These are phyloP conservation scores for Bradypodion ventrale DNA, from an alignment of 2,797 vertebrate species.

Conservation along the genomic window DNA sequence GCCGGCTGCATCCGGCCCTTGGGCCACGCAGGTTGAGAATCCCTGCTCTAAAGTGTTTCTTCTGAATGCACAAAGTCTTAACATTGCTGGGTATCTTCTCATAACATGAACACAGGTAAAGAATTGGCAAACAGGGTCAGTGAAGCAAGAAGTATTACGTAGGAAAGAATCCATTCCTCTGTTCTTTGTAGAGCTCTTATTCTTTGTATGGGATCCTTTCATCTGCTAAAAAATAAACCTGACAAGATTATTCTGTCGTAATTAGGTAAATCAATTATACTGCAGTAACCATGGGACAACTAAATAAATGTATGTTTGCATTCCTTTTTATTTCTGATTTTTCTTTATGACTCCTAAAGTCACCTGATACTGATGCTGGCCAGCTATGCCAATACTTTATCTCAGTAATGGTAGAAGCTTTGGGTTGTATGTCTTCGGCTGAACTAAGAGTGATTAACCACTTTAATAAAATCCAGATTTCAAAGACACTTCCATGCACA, in stretches of 20 bases:
- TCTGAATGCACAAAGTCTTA: conserved; percentile 27
- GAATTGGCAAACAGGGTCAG: not conserved
- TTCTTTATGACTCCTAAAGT: not conserved
- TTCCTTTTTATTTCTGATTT: not conserved
- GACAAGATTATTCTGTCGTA: not conserved
- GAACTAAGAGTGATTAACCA: not conserved
- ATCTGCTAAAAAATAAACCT: not conserved
- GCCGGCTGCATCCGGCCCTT: no score
- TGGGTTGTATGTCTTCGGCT: not conserved
- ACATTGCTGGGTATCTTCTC: not conserved
- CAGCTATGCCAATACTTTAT: no score
- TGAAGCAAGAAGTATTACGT: not conserved
- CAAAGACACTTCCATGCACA: not conserved
- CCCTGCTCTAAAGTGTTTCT: conserved; percentile 29
- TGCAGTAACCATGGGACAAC: not conserved
- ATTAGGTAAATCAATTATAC: not conserved
- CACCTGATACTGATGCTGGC: not conserved
- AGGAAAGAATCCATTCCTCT: not conserved
- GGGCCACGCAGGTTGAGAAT: no score
- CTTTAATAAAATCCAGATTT: not conserved
- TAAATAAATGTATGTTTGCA: not conserved
- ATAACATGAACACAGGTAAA: not conserved
- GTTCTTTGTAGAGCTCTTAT: not conserved
- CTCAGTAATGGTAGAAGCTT: not conserved
- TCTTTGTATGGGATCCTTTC: not conserved